Percentiles rank a stretch among this genome's conserved stretches.
phyloP scores from a whole-genome alignment of 2,888 invertebrate species.

The Branchipolynoe longqiensis region DNA sequence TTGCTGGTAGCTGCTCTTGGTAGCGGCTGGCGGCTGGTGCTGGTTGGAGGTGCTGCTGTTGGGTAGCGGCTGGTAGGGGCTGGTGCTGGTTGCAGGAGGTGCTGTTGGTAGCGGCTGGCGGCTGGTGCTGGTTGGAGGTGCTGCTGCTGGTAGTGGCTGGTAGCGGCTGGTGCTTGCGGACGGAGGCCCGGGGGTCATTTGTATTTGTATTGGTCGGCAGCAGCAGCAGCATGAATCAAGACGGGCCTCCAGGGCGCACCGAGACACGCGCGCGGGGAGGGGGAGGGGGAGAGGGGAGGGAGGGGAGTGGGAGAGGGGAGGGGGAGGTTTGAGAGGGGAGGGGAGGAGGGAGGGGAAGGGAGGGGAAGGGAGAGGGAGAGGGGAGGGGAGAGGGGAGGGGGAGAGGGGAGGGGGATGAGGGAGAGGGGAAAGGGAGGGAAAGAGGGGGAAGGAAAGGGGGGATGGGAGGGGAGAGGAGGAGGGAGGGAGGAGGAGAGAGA shows the following conservation, averaged over 20 bases:
- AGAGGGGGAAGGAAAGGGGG: slow-evolving; percentile 6
- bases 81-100: too few species aligned
- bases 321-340: neutral
- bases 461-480: neutral
- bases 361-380: neutral
- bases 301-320: neutral
- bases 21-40: too few species aligned
- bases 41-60: too few species aligned
- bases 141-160: too few species aligned
- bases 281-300: neutral
- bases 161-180: too few species aligned
- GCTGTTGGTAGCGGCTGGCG: too few species aligned
- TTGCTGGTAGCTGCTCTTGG: too few species aligned
- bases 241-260: neutral
- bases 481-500: slow-evolving; percentile 7
- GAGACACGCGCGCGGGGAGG: neutral
- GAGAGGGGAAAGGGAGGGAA: neutral
- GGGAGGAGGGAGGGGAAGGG: neutral
- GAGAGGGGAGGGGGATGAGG: neutral
- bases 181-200: too few species aligned
- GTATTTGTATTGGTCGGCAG: too few species aligned
- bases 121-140: too few species aligned
- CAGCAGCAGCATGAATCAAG: too few species aligned
- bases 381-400: neutral
- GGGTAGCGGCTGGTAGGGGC: too few species aligned